Evolutionary conservation across 2,113 vertebrate genomes (phyloP), one percentile per base, ranked within the genome.

Genomic region (Elephantulus edwardii): DNA sequence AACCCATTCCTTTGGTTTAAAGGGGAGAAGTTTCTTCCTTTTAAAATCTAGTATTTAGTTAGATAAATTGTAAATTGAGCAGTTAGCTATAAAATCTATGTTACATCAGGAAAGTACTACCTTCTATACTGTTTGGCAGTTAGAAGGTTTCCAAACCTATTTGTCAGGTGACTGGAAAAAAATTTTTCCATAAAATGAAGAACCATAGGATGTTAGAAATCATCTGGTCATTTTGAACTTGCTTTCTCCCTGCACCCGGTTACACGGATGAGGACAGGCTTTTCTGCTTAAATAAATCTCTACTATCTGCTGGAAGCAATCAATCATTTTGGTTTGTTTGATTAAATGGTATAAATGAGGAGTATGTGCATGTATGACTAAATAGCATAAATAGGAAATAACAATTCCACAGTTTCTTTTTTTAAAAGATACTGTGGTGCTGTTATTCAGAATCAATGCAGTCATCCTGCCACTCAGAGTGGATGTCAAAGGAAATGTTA

Each of bases 1-100:
- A 78, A 88, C 40, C 52, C 38, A 74, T 71, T 91, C 66, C 19
- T 94, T 92, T 89, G 71, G 68, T 82, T 93, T 48, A 86, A 66
- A 92, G 52, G 42, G 35, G 19, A 56, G 64, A 62, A 84, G 33
- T 86, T 83, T 75, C 20, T 58, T 90, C 33, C 50, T 88, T 77
- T 83, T 83, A 89, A 89, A 74, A 92, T 42, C 72, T 22, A 89
- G 0, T 62, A 76, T 86, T 83, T 88, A 80, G 89, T 82, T 42
- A 86, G 38, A 64, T 28, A 80, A 78, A 86, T 3, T 88, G 22
- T 83, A 91, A 85, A 79, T 42, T 26, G 81, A 35, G 14, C 92
- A 87, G 79, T 35, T 48, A 68, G 56, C 28, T 58, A 58, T 66
- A 83, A 84, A 76, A 87, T 71, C 64, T 94, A 38, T 71, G 46